Base-by-base conservation (phyloP, 2,113 vertebrate genomes). In the Campylorhamphus procurvoides region DNA sequence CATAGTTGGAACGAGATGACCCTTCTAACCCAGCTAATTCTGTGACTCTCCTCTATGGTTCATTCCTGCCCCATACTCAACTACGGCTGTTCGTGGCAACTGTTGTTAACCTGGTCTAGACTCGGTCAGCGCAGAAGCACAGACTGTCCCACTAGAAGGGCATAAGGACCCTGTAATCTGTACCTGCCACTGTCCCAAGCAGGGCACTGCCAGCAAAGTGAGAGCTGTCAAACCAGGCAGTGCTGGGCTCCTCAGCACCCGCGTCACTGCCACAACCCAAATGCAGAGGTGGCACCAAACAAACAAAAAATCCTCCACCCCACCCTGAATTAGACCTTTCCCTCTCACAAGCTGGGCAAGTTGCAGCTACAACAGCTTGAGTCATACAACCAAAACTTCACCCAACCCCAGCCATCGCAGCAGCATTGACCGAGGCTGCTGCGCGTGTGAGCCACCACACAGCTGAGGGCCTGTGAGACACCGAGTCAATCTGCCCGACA, bases 331-430 rank as follows among this genome's bases (percentile, higher is more conserved):
- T 35, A 29, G 18, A 23, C 39, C 6, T 12, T 53, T 39, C 60
- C 7, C 6, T 52, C 0, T 0, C 50, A 35, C 10, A 27, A 56
- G 77, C 3, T 0, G 31, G 56, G 52, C 8, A 6, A 68, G 78
- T 17, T 7, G 27, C 62, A 47, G 52, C 74, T 39, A 27, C 24
- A 1, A n/a, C 56, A 50, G n/a, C 90, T 23, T 14, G 46, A 90
- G 53, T 53, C 59, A 24, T 2, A 5, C 16, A 49, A 11, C 29
- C 69, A 31, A 28, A 74, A 74, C 13, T 8, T 50, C 49, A 53
- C 31, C 5, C 1, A 79, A 16, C 29, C 31, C 56, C 74, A 63
- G 63, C 46, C 24, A 19, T 9, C 47, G 3, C 3, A 10, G 42
- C 4, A 7, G 49, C 63, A 42, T 5, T 31, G 29, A 58, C 49